Evolutionary conservation across 2,888 invertebrate species (phyloP).

Genomic region (Hemistola chrysoprasaria): DNA sequence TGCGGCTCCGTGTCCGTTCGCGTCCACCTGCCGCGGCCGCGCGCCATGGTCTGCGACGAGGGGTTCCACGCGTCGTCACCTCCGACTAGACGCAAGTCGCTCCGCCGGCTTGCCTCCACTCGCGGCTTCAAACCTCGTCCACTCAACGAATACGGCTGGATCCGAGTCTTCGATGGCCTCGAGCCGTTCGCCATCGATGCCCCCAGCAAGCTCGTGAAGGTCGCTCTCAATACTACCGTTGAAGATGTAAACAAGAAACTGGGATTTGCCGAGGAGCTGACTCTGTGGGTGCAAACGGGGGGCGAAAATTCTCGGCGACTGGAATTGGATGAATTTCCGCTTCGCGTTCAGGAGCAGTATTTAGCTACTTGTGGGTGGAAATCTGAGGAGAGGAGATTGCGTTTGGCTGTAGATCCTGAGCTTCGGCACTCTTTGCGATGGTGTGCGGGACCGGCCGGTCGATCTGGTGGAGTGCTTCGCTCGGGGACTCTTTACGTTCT

Average conservation of each 20-base stretch:
- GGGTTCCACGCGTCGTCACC: slow-evolving; percentile 76
- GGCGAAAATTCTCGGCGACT: slow-evolving; percentile 80
- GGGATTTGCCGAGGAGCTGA: slow-evolving; percentile 71
- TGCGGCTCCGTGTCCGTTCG: slow-evolving; percentile 58
- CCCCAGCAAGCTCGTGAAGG: slow-evolving; percentile 80
- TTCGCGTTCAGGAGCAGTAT: slow-evolving; percentile 84
- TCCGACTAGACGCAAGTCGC: slow-evolving; percentile 67
- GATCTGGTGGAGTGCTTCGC: slow-evolving; percentile 62
- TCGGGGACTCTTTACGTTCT: slow-evolving; percentile 82
- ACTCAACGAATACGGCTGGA: slow-evolving; percentile 79
- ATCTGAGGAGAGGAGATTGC: slow-evolving; percentile 80
- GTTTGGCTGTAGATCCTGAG: slow-evolving; percentile 85
- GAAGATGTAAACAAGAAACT: slow-evolving; percentile 77
- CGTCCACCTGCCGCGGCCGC: slow-evolving; percentile 60
- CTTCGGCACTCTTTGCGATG: slow-evolving; percentile 83
- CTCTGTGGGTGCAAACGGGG: slow-evolving; percentile 81
- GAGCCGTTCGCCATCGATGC: slow-evolving; percentile 73
- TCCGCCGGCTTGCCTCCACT: slow-evolving; percentile 76
- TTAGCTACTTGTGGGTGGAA: slow-evolving; percentile 82
- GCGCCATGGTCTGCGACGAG: slow-evolving; percentile 77
- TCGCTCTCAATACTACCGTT: slow-evolving; percentile 81
- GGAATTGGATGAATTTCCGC: slow-evolving; percentile 78
- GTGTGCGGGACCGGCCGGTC: slow-evolving; percentile 82
- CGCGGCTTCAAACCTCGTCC: slow-evolving; percentile 68
- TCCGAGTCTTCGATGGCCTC: slow-evolving; percentile 83